These are phyloP conservation scores for Atrina japonica DNA, from an alignment of 2,888 invertebrate genomes.

Conservation along the genomic window DNA sequence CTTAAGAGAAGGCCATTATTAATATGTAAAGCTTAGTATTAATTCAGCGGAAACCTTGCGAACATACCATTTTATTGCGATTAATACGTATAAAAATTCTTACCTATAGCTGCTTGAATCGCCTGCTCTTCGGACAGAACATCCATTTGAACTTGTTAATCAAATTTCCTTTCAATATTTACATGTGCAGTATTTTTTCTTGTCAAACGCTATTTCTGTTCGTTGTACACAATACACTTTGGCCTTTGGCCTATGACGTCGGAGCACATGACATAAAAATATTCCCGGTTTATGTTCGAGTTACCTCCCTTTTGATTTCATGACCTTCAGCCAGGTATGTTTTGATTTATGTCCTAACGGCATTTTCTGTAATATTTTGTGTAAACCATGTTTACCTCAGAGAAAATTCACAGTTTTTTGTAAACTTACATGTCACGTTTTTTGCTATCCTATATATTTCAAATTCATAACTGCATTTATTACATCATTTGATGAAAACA, in stretches of 20 bases:
- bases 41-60: conserved; percentile 21
- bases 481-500: no score
- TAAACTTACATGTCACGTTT: no score
- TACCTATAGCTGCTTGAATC: conserved; percentile 40
- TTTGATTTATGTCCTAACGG: no score
- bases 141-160: conserved; percentile 37
- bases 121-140: conserved; percentile 39
- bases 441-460: no score
- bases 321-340: no score
- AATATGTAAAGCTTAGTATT: no score
- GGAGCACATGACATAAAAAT: conserved; percentile 14
- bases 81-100: background rate
- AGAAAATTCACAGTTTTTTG: no score
- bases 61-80: background rate
- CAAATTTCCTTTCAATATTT: conserved; percentile 8
- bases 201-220: conserved; percentile 6
- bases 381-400: no score
- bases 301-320: conserved; percentile 26
- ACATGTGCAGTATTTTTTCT: conserved; percentile 21
- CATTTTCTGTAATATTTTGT: no score
- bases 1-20: no score
- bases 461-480: no score
- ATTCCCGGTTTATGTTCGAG: background rate
- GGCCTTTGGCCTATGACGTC: conserved; percentile 43
- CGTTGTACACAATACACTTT: conserved; percentile 38